Conservation (phyloP, 2,113 vertebrate species). For the Melanerpes formicivorus region DNA sequence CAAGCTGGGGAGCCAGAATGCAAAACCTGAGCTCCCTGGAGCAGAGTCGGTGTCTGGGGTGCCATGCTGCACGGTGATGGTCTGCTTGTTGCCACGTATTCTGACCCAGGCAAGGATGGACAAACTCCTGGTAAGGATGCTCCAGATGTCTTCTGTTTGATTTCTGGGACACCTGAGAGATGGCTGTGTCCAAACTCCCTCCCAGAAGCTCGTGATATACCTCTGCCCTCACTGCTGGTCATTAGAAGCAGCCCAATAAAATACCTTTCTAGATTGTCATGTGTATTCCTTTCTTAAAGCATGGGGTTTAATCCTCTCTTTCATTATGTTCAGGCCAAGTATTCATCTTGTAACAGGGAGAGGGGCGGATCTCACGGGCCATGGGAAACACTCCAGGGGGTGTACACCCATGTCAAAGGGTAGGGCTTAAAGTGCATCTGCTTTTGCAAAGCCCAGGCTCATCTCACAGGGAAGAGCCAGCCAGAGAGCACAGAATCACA, state of each 20-base stretch:
- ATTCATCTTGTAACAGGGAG: neutral
- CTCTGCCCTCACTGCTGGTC: neutral
- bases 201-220: neutral
- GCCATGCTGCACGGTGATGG: rapidly evolving
- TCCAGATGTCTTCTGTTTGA: neutral
- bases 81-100: neutral
- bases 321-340: neutral
- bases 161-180: neutral
- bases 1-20: neutral
- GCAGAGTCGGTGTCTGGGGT: neutral
- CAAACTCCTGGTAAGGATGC: neutral
- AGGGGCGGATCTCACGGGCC: neutral
- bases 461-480: neutral
- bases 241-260: conserved; percentile 67
- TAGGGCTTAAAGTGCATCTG: neutral
- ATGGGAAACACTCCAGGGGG: neutral
- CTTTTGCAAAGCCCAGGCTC: neutral
- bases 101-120: neutral
- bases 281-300: conserved; percentile 56
- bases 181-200: neutral
- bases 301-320: neutral
- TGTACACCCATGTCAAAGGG: neutral
- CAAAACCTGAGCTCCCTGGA: neutral
- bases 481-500: neutral
- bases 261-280: conserved; percentile 48